Evolutionary conservation across 2,797 vertebrate genomes (phyloP), one percentile per base, ranked within the genome.

Genomic region (Leuciscus waleckii): DNA sequence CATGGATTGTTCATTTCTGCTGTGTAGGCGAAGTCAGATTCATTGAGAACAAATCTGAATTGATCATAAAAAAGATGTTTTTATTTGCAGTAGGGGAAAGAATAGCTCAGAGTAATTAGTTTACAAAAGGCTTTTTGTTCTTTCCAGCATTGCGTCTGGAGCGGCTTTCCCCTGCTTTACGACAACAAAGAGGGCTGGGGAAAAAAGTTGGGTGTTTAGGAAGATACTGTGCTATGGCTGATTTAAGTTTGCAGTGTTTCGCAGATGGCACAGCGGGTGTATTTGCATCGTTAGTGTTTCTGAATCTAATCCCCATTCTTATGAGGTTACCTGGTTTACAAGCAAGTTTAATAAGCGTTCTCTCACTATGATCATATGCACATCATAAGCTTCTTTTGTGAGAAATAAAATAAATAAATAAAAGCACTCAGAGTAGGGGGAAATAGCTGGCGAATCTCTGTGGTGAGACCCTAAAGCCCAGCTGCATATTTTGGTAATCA

Each of bases 311-410:
- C 91, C 91, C 90, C 73, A 91, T 91, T 92, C 90, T 92, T 91
- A 84, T 26, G 80, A 90, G 90, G 91, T 90, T 92, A 92, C 90
- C 91, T 92, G 90, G 88, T 91, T 90, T 92, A 92, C 91, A 92
- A 92, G 90, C 89, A 88, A 88, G 86, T 92, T 91, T 92, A 92
- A 91, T 91, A 93, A 90, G 89, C 89, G 49, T 90, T 73, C 68
- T 84, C 76, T 89, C 87, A 82, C 85, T 88, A 86, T 87, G 88
- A 88, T 92, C 87, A 86, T 87, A 90, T 90, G 90, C 90, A 84
- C 87, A 88, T 85, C 74, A 89, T 92, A 92, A 92, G 90, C 90
- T 91, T 73, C 89, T 92, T 92, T 91, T 89, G 87, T 91, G 82
- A 85, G 81, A 86, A 91, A 90, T 89, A 39, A 90, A 90, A 90